Evolutionary conservation across 1,140 invertebrate genomes (phyloP).

Genomic region (Neodiprion virginianus): DNA sequence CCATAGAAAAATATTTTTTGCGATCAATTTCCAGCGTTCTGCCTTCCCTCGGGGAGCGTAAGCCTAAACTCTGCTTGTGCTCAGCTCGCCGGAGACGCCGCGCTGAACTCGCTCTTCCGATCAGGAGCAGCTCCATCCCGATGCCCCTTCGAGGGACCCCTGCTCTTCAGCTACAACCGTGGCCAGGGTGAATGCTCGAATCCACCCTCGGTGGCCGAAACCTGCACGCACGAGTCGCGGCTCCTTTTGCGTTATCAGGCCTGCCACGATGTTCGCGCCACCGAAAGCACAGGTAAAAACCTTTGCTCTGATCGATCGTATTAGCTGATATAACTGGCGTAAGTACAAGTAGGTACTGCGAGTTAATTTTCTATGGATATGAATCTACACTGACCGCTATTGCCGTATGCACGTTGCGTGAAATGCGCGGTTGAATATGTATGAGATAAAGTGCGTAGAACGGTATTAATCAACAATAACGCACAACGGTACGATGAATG

Average conservation of each 20-base stretch:
- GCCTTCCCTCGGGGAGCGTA: conserved; percentile 42
- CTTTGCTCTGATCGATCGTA: conserved; percentile 20
- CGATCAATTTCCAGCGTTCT: conserved; percentile 55
- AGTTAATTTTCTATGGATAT: neutral
- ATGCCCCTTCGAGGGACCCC: conserved; percentile 64
- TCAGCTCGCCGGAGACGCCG: conserved; percentile 64
- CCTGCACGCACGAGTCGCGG: conserved; percentile 82
- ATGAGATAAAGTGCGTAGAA: conserved; percentile 16
- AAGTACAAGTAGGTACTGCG: neutral
- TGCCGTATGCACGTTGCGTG: too few species aligned
- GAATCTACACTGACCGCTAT: too few species aligned
- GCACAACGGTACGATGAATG: conserved; percentile 38
- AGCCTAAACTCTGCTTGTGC: conserved; percentile 56
- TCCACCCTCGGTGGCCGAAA: conserved; percentile 79
- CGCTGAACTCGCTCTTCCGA: conserved; percentile 68
- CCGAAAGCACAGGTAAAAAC: conserved; percentile 71
- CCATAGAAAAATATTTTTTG: conserved; percentile 13
- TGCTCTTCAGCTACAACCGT: conserved; percentile 71
- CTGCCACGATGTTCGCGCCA: conserved; percentile 80
- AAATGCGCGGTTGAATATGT: neutral
- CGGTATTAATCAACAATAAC: conserved; percentile 41
- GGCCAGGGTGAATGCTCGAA: conserved; percentile 78
- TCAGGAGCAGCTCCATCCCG: conserved; percentile 62
- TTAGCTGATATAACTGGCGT: neutral
- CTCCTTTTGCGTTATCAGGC: conserved; percentile 83